Percentiles rank a stretch among this genome's conserved stretches.
Evolutionary conservation across 1,140 invertebrate genomes (phyloP).

Genomic region (Penaeus japonicus): DNA sequence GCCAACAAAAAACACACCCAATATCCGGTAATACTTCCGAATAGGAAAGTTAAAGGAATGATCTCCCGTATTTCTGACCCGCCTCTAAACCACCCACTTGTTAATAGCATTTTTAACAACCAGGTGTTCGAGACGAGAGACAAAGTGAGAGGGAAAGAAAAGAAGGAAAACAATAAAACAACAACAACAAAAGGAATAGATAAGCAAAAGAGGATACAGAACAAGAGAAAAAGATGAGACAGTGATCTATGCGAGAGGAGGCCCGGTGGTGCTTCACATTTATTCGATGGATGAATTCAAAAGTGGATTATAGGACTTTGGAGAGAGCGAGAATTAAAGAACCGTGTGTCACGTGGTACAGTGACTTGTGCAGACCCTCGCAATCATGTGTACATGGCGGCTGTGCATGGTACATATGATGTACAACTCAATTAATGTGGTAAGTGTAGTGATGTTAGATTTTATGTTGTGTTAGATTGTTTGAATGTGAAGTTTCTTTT

Average conservation of each 20-base stretch:
- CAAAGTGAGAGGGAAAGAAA: not conserved
- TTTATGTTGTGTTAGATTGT: not conserved
- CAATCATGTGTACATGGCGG: conserved; percentile 38
- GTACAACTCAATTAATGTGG: conserved; percentile 54
- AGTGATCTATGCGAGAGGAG: not conserved
- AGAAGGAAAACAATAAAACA: not conserved
- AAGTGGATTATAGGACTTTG: not conserved
- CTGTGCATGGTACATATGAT: conserved; percentile 51
- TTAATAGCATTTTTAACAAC: not conserved
- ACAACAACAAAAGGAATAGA: not conserved
- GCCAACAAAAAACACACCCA: no score
- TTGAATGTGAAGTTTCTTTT: not conserved
- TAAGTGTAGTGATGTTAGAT: conserved; percentile 3
- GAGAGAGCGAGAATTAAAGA: not conserved
- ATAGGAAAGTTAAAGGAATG: no score
- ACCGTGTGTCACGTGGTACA: no score
- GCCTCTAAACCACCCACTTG: no score
- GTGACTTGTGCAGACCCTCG: not conserved
- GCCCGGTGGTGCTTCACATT: not conserved
- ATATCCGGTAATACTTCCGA: no score
- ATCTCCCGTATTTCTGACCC: no score
- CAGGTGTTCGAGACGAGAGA: not conserved
- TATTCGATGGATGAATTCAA: no score
- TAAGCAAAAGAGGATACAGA: not conserved
- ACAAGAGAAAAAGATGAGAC: no score